Evolutionary conservation across 2,797 vertebrate species (phyloP), one percentile per base, ranked within the genome.

Genomic region (Picus viridis): DNA sequence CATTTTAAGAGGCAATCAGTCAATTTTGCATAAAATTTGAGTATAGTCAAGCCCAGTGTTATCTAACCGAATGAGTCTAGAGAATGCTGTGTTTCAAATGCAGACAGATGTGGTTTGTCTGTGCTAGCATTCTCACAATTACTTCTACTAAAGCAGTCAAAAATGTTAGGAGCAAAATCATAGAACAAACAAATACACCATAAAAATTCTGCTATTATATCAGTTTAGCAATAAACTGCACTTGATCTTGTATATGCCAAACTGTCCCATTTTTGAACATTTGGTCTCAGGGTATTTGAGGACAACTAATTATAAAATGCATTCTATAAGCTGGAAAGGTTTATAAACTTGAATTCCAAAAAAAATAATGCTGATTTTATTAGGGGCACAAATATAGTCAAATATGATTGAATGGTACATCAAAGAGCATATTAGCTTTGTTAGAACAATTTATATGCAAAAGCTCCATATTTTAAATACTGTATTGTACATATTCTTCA

Each of bases 11-110:
- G 47, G 23, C 64, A 88, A 91, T 67, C 61, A 54, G 80, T 64
- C 86, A 61, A 83, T 94, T 96, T 92, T 86, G 80, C 85, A 91
- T 84, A 92, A 82, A 92, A 86, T 88, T 82, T 91, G 84, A 93
- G 64, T 86, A 57, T 71, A 92, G 81, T 86, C 86, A 91, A 92
- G 90, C 78, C 88, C 57, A 18, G 5, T 24, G 15, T 74, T 92
- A 91, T 68, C 23, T 77, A 84, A 70, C 2, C 64, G 67, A 92
- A 67, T 6, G 4, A 83, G 12, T 15, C 24, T 54, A 51, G 32
- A 77, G 32, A 89, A 24, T n/a, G 32, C 36, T 65, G 18, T 26
- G 51, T 49, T 86, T 77, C 61, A 72, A 91, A 80, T 1, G 2
- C 65, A 87, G 58, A 82, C 78, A 94, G 81, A 82, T 2, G 1